phyloP scores from a whole-genome alignment of 2,113 vertebrate genomes.

The Myxocyprinus asiaticus region DNA sequence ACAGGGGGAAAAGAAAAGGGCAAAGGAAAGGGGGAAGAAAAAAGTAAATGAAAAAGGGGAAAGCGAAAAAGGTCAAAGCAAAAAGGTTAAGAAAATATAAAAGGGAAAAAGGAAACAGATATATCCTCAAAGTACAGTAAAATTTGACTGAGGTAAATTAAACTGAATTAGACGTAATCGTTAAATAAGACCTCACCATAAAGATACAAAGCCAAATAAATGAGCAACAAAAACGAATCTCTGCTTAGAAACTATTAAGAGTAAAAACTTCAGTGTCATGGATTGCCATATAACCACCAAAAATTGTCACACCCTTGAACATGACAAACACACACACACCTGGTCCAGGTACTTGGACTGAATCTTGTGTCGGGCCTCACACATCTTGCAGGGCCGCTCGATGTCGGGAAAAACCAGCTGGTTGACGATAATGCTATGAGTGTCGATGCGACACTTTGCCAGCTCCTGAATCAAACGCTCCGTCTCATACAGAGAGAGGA shows the following conservation, averaged over 20 bases:
- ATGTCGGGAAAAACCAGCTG: slow-evolving; percentile 89
- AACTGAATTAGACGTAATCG: background rate
- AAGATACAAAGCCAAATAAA: too few relatives aligned
- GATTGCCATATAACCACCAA: too few relatives aligned
- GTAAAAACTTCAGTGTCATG: background rate
- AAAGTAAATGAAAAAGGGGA: background rate
- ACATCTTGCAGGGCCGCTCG: slow-evolving; percentile 89
- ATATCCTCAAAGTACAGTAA: background rate
- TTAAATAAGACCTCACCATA: background rate
- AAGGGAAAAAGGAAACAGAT: too few relatives aligned
- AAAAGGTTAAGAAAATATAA: too few relatives aligned
- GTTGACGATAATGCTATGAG: slow-evolving; percentile 95
- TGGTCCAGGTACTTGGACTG: slow-evolving; percentile 97
- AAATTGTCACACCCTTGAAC: too few relatives aligned
- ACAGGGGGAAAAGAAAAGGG: too few relatives aligned
- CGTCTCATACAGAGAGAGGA: slow-evolving; percentile 92
- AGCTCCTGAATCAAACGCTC: slow-evolving; percentile 93
- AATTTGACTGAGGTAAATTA: background rate
- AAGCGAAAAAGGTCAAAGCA: too few relatives aligned
- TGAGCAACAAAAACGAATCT: too few relatives aligned
- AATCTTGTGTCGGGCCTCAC: slow-evolving; percentile 93
- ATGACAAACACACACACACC: slow-evolving; percentile 69
- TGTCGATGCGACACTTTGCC: slow-evolving; percentile 93
- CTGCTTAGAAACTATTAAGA: background rate
- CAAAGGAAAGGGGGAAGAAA: too few relatives aligned